A percentile compares a stretch with the other conserved stretches of the same genome.
Conservation (phyloP, 1,140 invertebrate species). For the Drosophila aff. region DNA sequence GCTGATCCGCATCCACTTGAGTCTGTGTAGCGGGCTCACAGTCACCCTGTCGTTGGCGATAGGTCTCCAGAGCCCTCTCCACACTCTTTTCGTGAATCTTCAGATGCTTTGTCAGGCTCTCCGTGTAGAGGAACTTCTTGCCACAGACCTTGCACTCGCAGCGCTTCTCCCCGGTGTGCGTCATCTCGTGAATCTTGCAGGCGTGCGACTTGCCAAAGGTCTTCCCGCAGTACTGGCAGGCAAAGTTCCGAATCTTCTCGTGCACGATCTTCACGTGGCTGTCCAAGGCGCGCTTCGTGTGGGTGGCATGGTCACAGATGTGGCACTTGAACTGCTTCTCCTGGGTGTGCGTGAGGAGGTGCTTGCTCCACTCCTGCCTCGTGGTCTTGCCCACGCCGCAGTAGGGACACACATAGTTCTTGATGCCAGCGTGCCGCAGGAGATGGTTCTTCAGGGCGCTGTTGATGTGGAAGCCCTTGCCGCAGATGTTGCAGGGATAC, state of each 20-base stretch:
- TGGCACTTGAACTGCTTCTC: slow-evolving; percentile 81
- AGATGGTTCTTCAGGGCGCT: slow-evolving; percentile 78
- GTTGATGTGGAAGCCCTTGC: slow-evolving; percentile 81
- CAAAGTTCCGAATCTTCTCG: slow-evolving; percentile 74
- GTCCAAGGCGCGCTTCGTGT: slow-evolving; percentile 71
- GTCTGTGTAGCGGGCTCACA: not conserved
- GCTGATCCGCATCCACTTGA: slow-evolving; percentile 57
- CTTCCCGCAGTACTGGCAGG: slow-evolving; percentile 81
- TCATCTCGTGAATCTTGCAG: slow-evolving; percentile 84
- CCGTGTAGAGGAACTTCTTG: slow-evolving; percentile 72
- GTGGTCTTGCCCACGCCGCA: slow-evolving; percentile 84
- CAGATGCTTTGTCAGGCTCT: slow-evolving; percentile 75
- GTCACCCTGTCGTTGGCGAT: slow-evolving; percentile 68
- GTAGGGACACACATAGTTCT: slow-evolving; percentile 81
- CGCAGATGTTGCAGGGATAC: slow-evolving; percentile 87
- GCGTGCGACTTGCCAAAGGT: slow-evolving; percentile 82
- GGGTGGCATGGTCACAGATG: slow-evolving; percentile 74
- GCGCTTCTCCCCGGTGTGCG: slow-evolving; percentile 86
- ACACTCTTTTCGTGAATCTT: slow-evolving; percentile 82
- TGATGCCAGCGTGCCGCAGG: slow-evolving; percentile 79
- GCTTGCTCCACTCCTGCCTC: slow-evolving; percentile 79
- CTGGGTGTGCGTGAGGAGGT: slow-evolving; percentile 77
- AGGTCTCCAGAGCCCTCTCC: slow-evolving; percentile 70
- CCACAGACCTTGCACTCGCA: slow-evolving; percentile 80
- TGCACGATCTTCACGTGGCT: slow-evolving; percentile 82